A percentile compares a stretch with the other conserved stretches of the same genome.
These are phyloP conservation scores for Drosophila emarginata DNA, from an alignment of 2,888 invertebrate genomes.

Conservation along the genomic window DNA sequence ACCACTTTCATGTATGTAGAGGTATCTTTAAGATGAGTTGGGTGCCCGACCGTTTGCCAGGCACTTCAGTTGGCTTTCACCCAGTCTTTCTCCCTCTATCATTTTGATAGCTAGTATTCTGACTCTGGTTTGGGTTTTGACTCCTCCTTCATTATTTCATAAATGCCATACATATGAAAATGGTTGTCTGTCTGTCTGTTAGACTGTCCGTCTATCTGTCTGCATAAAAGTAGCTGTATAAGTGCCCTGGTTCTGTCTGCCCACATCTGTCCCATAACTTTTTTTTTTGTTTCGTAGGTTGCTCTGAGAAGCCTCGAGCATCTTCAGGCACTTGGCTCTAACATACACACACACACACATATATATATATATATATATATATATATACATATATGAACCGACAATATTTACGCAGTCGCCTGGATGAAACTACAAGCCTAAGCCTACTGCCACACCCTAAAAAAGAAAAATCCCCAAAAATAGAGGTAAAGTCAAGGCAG, in stretches of 20 bases:
- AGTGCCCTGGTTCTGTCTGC: constrained; percentile 40
- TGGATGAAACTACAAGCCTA: constrained; percentile 55
- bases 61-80: neutral
- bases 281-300: neutral
- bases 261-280: constrained; percentile 5
- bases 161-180: constrained; percentile 31
- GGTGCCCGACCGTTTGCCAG: constrained; percentile 10
- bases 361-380: constrained; percentile 13
- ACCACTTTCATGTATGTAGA: neutral
- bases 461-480: constrained; percentile 29
- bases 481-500: constrained; percentile 40
- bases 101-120: too few relatives aligned
- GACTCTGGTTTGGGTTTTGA: neutral
- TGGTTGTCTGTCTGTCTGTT: constrained; percentile 27
- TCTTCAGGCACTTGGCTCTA: constrained; percentile 14
- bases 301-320: constrained; percentile 2
- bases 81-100: neutral
- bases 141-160: constrained; percentile 14
- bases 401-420: constrained; percentile 60
- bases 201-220: constrained; percentile 23
- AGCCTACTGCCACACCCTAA: constrained; percentile 27
- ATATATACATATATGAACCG: constrained; percentile 23
- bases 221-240: constrained; percentile 57
- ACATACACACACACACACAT: constrained; percentile 9
- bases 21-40: neutral